Evolutionary conservation across 2,797 vertebrate species (phyloP), one percentile per base, ranked within the genome.

Genomic region (Pampus argenteus): DNA sequence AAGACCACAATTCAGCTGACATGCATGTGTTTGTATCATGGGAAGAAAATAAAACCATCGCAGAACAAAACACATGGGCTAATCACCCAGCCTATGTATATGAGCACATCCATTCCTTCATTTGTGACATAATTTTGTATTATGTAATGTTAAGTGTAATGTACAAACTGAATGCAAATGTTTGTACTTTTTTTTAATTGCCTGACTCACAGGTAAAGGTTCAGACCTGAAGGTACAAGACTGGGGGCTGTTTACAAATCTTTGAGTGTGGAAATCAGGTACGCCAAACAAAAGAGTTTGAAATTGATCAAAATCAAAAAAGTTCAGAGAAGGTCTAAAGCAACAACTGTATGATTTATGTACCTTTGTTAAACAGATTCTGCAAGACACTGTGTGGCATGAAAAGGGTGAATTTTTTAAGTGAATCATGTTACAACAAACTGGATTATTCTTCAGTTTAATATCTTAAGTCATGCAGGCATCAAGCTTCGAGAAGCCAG

Each of bases 371-470:
- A 18, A 34, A 22, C 17, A 9, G 5, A 49, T 8, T 65, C 25
- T 22, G 34, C 14, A 40, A 40, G 18, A 42, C 2, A 13, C 11
- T 0, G 23, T 57, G 17, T 7, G 40, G 45, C 4, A 26, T 9
- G 47, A n/a, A 38, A n/a, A 38, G 18, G 44, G 3, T 38, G 28
- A 59, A 4, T 22, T n/a, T 29, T 64, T 42, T 6, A 42, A 64
- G 3, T 14, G 18, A 74, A 57, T 59, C 49, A 29, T 17, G 22
- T 47, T 67, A 22, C 38, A 28, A 29, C 3, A 68, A 72, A 56
- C 11, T 29, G 9, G 58, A 71, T 64, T 76, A 47, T 63, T 63
- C 34, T 31, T 13, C 36, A 44, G 13, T 1, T 59, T n/a, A 42
- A 52, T 22, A 34, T 48, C 25, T 6, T 6, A 38, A 58, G 20